Base-by-base conservation (phyloP, 2,113 vertebrate species). In the Grantiella picta region DNA sequence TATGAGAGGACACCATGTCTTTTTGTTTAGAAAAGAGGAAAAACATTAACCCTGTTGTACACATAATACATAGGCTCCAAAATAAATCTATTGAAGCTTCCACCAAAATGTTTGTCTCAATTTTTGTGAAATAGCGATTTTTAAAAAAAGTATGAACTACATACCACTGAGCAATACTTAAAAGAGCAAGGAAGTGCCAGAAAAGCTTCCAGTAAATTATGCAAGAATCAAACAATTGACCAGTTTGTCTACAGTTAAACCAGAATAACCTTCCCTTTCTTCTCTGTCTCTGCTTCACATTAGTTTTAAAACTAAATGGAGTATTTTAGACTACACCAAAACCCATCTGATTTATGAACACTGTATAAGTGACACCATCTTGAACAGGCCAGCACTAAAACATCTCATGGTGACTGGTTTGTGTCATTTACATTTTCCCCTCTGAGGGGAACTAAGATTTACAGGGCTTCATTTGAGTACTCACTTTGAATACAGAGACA, bases 381-480 rank as follows among this genome's bases (percentile, higher is more conserved):
- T 70, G 66, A 94, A 73, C 42, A 36, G 66, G 33, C 4, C 70
- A 68, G 44, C 57, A 42, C 44, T 86, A 75, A 86, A 91, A 86
- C 35, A 69, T 50, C 49, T 68, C 69, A 44, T 45, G 22, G 81
- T 6, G 13, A 60, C 35, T 85, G 36, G 66, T 59, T 66, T 4
- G 0, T 9, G 27, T 77, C n/a, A 87, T 93, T 88, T 80, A 82
- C 38, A 56, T 91, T 89, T 86, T 73, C 29, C 31, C 13, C 50
- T 92, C 61, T 19, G 47, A 88, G 22, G 24, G 21, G 22, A 82
- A 65, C 25, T 71, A 84, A 86, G 85, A 77, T 70, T 91, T 95
- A 61, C 28, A 80, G 45, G 29, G 18, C 28, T 92, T 72, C 31
- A 23, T 78, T 75, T n/a, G 36, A 77, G 42, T 31, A 59, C 71